phyloP scores from a whole-genome alignment of 2,888 invertebrate species.

The Stegana nigrithorax region DNA sequence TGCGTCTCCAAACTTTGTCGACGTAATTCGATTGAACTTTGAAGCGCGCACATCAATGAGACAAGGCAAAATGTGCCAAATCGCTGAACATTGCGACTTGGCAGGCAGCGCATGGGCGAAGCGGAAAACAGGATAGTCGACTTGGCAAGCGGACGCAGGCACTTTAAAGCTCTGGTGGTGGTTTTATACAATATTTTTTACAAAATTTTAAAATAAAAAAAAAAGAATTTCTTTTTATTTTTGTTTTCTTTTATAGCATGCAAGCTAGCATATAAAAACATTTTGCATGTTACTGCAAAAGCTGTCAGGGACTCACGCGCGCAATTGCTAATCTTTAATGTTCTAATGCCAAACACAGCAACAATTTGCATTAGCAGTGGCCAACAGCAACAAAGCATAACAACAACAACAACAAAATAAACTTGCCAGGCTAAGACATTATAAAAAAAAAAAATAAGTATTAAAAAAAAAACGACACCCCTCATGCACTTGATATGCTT shows the following conservation, averaged over 20 bases:
- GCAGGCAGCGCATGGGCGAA: background rate
- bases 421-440: too few species aligned
- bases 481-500: background rate
- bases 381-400: too few species aligned
- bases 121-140: background rate
- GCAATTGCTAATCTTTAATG: too few species aligned
- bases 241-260: too few species aligned
- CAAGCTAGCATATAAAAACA: too few species aligned
- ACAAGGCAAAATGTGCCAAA: background rate
- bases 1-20: background rate
- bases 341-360: too few species aligned
- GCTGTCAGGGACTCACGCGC: background rate
- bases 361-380: too few species aligned
- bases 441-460: background rate
- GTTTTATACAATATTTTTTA: background rate
- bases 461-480: background rate
- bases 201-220: too few species aligned
- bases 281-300: slow-evolving; percentile 8
- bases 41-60: background rate
- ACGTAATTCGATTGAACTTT: slow-evolving; percentile 15
- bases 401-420: too few species aligned
- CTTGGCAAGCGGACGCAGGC: background rate
- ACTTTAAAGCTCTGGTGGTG: background rate
- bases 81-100: background rate
- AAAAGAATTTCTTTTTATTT: too few species aligned